Base-by-base conservation (phyloP, 2,797 vertebrate species). In the Alosa sapidissima region DNA sequence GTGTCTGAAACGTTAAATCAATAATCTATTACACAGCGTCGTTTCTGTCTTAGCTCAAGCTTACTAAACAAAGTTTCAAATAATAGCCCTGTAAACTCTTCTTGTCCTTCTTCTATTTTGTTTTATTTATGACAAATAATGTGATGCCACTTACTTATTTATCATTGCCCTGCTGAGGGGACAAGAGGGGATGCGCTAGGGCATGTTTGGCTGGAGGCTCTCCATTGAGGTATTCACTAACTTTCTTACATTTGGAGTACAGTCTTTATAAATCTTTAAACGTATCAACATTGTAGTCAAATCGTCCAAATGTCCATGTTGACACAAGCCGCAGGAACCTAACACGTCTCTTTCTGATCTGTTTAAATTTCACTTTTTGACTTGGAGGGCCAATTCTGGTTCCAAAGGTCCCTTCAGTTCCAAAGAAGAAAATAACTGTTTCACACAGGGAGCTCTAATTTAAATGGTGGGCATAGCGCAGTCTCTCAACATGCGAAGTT, bases 231-330 rank as follows among this genome's bases (percentile, higher is more conserved):
- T 55, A 19, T 19, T 55, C 54, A 55, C 16, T 3, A 19, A 36
- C 14, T 2, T 21, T 9, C 41, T 19, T 1, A 47, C 6, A 78
- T 41, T 78, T 78, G 72, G 41, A 47, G 72, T 78, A 19, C 2
- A 10, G 2, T 45, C 68, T 75, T 24, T 8, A 45, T 78, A 78
- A 45, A 75, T 75, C 36, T 19, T 75, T 41, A 3, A 75, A 16
- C 6, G 2, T 13, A 9, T 75, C 68, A 75, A 47, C 47, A 78
- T 41, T 19, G 41, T 36, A 78, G 36, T 78, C 1, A 78, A 6
- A 21, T 41, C 41, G 4, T 19, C 36, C 72, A 78, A 78, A 78
- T 78, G 72, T 78, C 72, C 41, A 75, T 75, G 68, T 75, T 75
- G 28, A 72, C 28, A 72, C 65, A 72, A 33, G 5, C 24, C 24